Percentiles rank a stretch among this genome's conserved stretches.
Conservation (phyloP, 2,113 vertebrate genomes). For the Hippocampus mohnikei region DNA sequence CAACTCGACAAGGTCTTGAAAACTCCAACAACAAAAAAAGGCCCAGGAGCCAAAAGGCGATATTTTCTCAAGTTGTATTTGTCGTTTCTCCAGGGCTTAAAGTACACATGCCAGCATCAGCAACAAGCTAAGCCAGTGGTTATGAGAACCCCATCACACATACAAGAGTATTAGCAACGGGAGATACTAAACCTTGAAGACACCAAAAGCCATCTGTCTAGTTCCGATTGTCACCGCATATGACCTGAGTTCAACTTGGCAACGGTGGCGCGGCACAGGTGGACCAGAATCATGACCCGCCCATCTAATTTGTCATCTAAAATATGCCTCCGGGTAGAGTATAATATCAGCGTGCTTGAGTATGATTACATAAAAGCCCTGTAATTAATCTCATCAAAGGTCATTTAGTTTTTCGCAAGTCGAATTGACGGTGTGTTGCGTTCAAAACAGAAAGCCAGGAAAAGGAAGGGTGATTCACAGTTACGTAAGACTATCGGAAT, state of each 20-base stretch:
- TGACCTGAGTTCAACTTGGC: neutral
- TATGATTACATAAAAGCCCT: neutral
- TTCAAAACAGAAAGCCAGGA: too few species aligned
- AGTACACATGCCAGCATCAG: neutral
- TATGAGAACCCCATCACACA: neutral
- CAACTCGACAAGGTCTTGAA: neutral
- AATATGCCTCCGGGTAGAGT: neutral
- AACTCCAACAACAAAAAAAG: neutral
- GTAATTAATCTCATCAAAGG: neutral
- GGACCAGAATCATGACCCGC: constrained; percentile 15
- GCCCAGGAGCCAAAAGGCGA: neutral
- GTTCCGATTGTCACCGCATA: neutral
- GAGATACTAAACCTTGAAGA: neutral
- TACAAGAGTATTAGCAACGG: neutral
- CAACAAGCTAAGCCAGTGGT: neutral
- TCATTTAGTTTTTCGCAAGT: neutral
- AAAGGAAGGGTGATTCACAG: too few species aligned
- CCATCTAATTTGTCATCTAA: neutral
- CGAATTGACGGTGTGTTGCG: too few species aligned
- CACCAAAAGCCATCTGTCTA: neutral
- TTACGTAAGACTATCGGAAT: too few species aligned
- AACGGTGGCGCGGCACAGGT: neutral
- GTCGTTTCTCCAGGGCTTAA: neutral
- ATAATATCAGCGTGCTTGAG: neutral
- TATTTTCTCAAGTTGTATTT: neutral